phyloP scores from a whole-genome alignment of 2,797 vertebrate species.

The Ctenopoma kingsleyae region DNA sequence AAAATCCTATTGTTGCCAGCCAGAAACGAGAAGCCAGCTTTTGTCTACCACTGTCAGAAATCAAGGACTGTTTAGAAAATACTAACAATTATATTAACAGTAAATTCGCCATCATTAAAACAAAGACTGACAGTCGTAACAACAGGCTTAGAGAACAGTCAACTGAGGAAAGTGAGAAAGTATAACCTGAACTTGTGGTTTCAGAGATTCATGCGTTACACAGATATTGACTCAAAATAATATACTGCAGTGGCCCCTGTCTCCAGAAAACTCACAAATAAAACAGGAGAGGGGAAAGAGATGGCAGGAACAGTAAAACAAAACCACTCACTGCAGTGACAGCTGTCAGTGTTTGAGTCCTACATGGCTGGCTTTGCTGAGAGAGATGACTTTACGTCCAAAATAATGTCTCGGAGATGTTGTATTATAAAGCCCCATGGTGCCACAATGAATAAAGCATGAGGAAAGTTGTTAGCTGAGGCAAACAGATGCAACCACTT shows the following conservation, averaged over 20 bases:
- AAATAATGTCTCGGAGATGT: constrained; percentile 45
- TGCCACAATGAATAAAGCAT: constrained; percentile 74
- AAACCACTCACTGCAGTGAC: constrained; percentile 35
- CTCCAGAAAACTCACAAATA: constrained; percentile 6
- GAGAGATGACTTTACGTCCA: constrained; percentile 51
- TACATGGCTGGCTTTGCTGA: constrained; percentile 30
- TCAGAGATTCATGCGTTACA: neutral
- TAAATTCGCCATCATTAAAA: too few relatives aligned
- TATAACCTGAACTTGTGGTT: neutral
- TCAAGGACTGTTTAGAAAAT: neutral
- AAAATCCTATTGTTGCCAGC: neutral
- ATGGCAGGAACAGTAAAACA: constrained; percentile 30
- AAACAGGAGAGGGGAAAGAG: constrained; percentile 9
- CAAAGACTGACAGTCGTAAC: neutral
- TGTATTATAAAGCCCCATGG: constrained; percentile 42
- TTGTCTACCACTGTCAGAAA: neutral
- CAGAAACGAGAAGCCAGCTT: neutral
- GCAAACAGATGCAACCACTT: constrained; percentile 58
- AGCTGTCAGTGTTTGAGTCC: constrained; percentile 57
- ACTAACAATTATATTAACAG: too few relatives aligned
- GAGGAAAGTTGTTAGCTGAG: constrained; percentile 66
- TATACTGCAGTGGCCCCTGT: neutral
- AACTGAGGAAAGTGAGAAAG: neutral
- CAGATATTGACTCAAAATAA: neutral
- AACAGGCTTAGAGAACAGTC: neutral